Evolutionary conservation across 1,140 invertebrate species (phyloP).

Genomic region (Dermatophagoides farinae): DNA sequence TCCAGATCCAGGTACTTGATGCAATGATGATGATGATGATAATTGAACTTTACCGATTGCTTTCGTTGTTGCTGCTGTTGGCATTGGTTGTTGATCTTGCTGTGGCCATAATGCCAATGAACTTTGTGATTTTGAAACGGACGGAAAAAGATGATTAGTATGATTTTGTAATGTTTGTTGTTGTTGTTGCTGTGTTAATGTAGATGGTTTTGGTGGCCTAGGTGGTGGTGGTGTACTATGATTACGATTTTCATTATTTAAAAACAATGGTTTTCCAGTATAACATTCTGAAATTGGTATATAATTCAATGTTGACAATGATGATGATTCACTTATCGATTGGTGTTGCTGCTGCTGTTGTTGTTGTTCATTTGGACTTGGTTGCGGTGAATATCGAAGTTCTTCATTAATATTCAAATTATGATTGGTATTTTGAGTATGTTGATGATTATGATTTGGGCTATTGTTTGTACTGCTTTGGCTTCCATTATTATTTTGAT

Average conservation of each 20-base stretch:
- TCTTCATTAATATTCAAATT: slow-evolving; percentile 8
- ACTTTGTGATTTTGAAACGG: too few relatives aligned
- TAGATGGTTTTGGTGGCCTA: slow-evolving; percentile 13
- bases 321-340: background rate
- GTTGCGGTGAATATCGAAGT: slow-evolving; percentile 20
- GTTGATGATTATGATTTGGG: background rate
- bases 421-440: slow-evolving; percentile 18
- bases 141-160: too few relatives aligned
- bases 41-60: too few relatives aligned
- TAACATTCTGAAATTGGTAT: slow-evolving; percentile 55
- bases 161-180: too few relatives aligned
- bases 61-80: background rate
- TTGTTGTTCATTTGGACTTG: background rate
- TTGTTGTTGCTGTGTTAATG: background rate
- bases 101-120: background rate
- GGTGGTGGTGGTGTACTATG: slow-evolving; percentile 17
- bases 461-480: too few relatives aligned
- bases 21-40: too few relatives aligned
- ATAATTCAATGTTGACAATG: slow-evolving; percentile 25
- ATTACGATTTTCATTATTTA: background rate
- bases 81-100: background rate
- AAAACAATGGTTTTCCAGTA: slow-evolving; percentile 40
- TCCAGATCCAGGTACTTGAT: too few relatives aligned
- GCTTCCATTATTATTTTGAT: too few relatives aligned
- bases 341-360: background rate